Percentiles rank a stretch among this genome's conserved stretches.
Conservation (phyloP, 2,113 vertebrate species). For the Xiphophorus couchianus region DNA sequence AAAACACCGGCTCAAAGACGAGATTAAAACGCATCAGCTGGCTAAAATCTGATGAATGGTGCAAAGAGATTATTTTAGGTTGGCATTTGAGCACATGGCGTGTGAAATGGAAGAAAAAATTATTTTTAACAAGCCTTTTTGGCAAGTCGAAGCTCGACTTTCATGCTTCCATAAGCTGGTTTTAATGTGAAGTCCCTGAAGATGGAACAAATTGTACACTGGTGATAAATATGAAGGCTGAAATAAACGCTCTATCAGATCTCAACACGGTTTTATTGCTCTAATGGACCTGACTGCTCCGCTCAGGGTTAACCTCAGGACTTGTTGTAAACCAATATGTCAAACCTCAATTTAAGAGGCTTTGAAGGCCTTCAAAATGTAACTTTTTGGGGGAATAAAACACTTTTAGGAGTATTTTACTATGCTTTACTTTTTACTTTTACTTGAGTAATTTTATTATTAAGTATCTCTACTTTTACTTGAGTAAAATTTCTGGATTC, state of each 20-base stretch:
- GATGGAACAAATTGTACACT: conserved; percentile 13
- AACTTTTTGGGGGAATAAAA: too few species aligned
- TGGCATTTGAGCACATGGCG: conserved; percentile 32
- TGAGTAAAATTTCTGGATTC: too few species aligned
- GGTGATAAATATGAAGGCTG: background rate
- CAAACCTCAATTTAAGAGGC: background rate
- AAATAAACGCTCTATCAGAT: conserved; percentile 7
- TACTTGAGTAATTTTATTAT: too few species aligned
- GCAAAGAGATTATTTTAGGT: conserved; percentile 23
- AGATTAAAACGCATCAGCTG: conserved; percentile 7
- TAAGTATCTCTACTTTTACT: too few species aligned
- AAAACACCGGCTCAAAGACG: background rate
- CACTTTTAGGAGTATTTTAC: too few species aligned
- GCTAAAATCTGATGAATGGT: conserved; percentile 15
- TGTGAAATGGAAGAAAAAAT: conserved; percentile 18
- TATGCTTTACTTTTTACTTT: too few species aligned
- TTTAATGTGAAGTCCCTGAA: conserved; percentile 23
- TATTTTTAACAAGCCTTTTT: conserved; percentile 5
- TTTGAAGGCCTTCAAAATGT: background rate
- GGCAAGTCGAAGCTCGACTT: conserved; percentile 52
- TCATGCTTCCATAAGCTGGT: conserved; percentile 24
- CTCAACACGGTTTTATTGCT: conserved; percentile 11
- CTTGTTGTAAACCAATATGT: conserved; percentile 48
- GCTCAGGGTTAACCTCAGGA: conserved; percentile 34
- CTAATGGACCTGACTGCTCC: background rate